Evolutionary conservation across 2,113 vertebrate genomes (phyloP).

Genomic region (Eulacestoma nigropectus): DNA sequence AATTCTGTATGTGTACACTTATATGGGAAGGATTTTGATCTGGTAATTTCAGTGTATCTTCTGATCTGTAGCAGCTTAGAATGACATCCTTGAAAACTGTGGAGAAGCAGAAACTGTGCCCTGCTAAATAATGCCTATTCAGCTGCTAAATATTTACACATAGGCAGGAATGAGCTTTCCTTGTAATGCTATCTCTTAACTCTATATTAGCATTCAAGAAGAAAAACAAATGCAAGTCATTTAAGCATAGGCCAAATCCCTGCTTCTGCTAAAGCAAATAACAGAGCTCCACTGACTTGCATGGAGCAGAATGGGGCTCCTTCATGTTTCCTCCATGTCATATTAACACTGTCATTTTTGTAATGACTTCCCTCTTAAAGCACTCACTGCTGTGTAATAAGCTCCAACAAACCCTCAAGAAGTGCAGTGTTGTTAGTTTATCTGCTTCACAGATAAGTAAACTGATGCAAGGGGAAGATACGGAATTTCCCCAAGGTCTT

Average conservation of each 20-base stretch:
- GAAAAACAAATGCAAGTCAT: slow-evolving; percentile 11
- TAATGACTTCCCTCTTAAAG: not conserved
- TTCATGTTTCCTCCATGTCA: not conserved
- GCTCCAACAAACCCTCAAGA: not conserved
- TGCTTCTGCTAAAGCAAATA: not conserved
- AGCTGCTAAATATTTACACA: slow-evolving; percentile 42
- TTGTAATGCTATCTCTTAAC: not conserved
- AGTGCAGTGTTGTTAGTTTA: not conserved
- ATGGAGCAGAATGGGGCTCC: not conserved
- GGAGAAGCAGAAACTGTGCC: slow-evolving; percentile 5
- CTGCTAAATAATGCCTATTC: not conserved
- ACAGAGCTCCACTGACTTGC: not conserved
- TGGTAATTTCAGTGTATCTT: slow-evolving; percentile 1
- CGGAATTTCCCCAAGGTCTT: slow-evolving; percentile 17
- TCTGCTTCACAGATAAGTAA: slow-evolving; percentile 18
- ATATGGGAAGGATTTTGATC: slow-evolving; percentile 28
- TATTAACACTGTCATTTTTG: not conserved
- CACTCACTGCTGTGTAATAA: not conserved
- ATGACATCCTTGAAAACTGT: not conserved
- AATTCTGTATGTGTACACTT: slow-evolving; percentile 21
- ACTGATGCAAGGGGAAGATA: slow-evolving; percentile 1
- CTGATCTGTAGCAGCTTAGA: slow-evolving; percentile 37
- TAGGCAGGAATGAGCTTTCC: not conserved
- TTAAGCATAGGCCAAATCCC: slow-evolving; percentile 27
- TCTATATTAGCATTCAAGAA: slow-evolving; percentile 25